These are phyloP conservation scores for Brachionus rubens DNA, from an alignment of 1,140 invertebrate species.

Conservation along the genomic window DNA sequence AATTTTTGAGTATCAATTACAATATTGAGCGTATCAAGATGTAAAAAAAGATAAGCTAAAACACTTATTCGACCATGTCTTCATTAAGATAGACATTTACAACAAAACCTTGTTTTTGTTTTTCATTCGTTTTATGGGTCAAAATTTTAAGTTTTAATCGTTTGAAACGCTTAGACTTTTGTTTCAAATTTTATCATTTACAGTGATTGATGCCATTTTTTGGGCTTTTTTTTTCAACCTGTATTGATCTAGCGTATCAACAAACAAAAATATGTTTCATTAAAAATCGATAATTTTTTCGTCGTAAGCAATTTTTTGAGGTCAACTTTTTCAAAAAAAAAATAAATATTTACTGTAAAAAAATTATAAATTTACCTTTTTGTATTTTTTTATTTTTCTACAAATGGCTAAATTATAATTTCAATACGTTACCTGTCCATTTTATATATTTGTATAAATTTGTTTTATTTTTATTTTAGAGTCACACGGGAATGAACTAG, in stretches of 20 bases:
- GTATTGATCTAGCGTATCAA: no score
- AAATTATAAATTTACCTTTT: constrained; percentile 39
- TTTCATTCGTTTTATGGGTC: neutral
- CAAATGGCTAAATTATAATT: constrained; percentile 11
- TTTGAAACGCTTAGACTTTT: neutral
- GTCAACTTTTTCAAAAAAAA: constrained; percentile 32
- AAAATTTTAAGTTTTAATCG: neutral
- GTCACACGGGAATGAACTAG: neutral
- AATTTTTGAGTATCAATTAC: no score
- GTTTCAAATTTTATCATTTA: neutral
- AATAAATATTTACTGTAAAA: constrained; percentile 44
- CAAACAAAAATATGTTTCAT: no score
- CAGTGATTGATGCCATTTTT: no score
- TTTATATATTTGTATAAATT: no score
- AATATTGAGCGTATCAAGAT: no score
- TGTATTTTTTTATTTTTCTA: neutral
- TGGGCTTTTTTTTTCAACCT: neutral
- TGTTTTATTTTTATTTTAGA: no score
- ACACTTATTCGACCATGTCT: no score
- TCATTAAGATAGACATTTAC: no score
- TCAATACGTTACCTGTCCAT: constrained; percentile 25
- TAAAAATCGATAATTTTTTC: constrained; percentile 2
- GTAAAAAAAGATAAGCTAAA: no score
- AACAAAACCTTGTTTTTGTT: no score
- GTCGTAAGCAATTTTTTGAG: neutral